Evolutionary conservation across 2,113 vertebrate species (phyloP).

Genomic region (Triplophysa dalaica): DNA sequence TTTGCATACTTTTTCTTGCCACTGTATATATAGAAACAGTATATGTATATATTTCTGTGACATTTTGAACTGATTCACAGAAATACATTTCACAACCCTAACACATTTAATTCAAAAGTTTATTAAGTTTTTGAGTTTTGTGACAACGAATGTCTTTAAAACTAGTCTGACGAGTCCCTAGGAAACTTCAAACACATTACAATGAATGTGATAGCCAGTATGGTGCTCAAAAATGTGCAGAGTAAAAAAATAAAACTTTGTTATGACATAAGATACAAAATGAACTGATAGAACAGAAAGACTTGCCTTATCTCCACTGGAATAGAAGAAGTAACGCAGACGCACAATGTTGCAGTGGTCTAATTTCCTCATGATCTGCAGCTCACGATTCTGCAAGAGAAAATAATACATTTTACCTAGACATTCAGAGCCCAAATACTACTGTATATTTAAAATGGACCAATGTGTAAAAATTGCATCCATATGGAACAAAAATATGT

Average conservation of each 20-base stretch:
- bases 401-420: neutral
- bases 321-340: conserved; percentile 99
- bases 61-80: neutral
- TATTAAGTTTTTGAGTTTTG: neutral
- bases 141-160: neutral
- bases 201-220: neutral
- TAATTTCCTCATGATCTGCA: conserved; percentile 99
- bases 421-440: too few species aligned
- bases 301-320: conserved; percentile 97
- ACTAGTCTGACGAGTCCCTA: neutral
- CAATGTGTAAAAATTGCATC: too few species aligned
- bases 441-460: neutral
- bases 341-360: conserved; percentile 99
- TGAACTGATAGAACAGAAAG: neutral
- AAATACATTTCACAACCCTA: neutral
- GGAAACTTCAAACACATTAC: neutral
- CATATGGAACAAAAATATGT: too few species aligned
- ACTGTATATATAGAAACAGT: neutral
- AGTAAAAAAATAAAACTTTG: neutral
- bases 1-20: too few species aligned
- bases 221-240: neutral
- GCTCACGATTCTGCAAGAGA: conserved; percentile 90
- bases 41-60: too few species aligned
- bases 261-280: conserved; percentile 1
- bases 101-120: neutral